Evolutionary conservation across 2,113 vertebrate genomes (phyloP).

Genomic region (Oncorhynchus gorbuscha): DNA sequence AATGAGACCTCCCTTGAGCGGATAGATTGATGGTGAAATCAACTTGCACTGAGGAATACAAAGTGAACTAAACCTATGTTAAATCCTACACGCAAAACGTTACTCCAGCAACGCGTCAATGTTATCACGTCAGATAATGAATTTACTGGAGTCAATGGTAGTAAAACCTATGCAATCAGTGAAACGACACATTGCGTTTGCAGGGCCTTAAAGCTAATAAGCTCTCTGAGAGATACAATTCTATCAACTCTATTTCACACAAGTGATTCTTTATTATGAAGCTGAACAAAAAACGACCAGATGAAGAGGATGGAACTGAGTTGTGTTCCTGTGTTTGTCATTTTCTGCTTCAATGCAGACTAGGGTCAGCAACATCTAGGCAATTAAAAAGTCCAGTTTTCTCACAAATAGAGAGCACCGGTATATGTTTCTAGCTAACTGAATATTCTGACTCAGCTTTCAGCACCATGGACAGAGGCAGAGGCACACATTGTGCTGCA

Average conservation of each 20-base stretch:
- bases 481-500: not conserved
- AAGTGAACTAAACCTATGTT: too few relatives aligned
- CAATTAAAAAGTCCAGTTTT: not conserved
- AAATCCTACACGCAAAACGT: too few relatives aligned
- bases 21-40: too few relatives aligned
- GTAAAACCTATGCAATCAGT: not conserved
- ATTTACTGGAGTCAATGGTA: not conserved
- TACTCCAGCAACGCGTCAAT: too few relatives aligned
- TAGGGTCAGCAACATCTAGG: not conserved
- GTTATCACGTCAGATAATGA: too few relatives aligned
- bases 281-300: not conserved
- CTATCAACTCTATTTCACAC: not conserved
- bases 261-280: not conserved
- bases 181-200: not conserved
- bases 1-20: too few relatives aligned
- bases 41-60: too few relatives aligned
- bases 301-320: not conserved
- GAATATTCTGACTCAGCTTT: not conserved
- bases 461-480: not conserved
- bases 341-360: not conserved
- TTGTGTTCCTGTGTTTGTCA: not conserved
- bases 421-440: not conserved
- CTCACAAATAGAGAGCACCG: not conserved
- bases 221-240: not conserved
- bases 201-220: not conserved